A percentile compares a stretch with the other conserved stretches of the same genome.
Conservation (phyloP, 2,113 vertebrate genomes). For the Halcyon senegalensis region DNA sequence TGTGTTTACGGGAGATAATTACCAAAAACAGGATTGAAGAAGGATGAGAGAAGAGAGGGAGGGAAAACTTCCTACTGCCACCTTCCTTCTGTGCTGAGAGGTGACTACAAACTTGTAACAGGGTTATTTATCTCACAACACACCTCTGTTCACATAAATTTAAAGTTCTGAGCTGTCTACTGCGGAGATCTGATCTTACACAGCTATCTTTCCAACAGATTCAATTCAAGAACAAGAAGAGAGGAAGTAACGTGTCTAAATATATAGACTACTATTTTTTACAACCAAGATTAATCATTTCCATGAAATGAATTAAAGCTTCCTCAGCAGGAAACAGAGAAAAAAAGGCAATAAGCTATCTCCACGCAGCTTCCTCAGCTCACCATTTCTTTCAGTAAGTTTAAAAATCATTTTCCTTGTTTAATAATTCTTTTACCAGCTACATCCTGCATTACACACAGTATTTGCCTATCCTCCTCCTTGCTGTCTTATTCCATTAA, state of each 20-base stretch:
- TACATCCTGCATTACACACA: background rate
- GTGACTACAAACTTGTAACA: background rate
- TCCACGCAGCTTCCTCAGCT: background rate
- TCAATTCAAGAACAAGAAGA: background rate
- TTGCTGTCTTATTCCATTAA: background rate
- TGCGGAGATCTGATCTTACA: background rate
- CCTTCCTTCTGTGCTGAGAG: background rate
- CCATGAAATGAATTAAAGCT: background rate
- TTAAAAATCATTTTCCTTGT: background rate
- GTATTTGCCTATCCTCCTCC: background rate
- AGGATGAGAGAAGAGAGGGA: slow-evolving; percentile 14
- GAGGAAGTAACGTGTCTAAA: background rate
- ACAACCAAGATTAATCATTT: background rate
- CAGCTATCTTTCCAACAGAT: background rate
- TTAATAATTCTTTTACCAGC: background rate
- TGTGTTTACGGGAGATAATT: slow-evolving; percentile 57
- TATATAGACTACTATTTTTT: background rate
- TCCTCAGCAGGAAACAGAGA: background rate
- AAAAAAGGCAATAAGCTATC: background rate
- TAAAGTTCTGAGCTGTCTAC: background rate
- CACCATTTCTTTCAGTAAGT: background rate
- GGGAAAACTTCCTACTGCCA: background rate
- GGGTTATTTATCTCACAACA: slow-evolving; percentile 27
- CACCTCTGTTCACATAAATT: background rate
- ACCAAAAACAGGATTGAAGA: slow-evolving; percentile 29